Evolutionary conservation across 2,113 vertebrate species (phyloP).

Genomic region (Gambusia affinis): DNA sequence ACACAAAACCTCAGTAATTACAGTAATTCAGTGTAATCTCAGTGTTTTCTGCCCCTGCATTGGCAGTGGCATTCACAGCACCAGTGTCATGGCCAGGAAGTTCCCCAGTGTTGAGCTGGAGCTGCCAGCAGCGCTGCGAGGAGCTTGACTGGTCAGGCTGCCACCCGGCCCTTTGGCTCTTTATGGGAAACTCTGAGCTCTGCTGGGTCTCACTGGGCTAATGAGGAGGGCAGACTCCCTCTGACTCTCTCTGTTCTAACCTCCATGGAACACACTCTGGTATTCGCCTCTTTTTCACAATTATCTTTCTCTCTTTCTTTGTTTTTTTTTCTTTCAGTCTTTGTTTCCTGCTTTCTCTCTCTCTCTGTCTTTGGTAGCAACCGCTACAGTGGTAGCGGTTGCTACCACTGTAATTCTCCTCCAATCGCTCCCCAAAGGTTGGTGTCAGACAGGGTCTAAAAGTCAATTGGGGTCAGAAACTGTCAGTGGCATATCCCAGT

Average conservation of each 20-base stretch:
- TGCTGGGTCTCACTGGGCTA: slow-evolving; percentile 63
- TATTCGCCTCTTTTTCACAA: slow-evolving; percentile 32
- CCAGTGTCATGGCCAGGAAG: slow-evolving; percentile 53
- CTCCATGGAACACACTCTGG: slow-evolving; percentile 21
- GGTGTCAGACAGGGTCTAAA: slow-evolving; percentile 61
- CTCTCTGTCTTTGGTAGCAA: slow-evolving; percentile 30
- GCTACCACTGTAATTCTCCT: slow-evolving; percentile 57
- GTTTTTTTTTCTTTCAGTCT: slow-evolving; percentile 8
- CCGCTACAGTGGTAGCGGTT: no score
- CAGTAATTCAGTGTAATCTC: slow-evolving; percentile 42
- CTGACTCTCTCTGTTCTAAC: slow-evolving; percentile 17
- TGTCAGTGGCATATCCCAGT: slow-evolving; percentile 38
- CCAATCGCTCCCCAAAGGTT: slow-evolving; percentile 52
- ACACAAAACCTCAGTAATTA: slow-evolving; percentile 17
- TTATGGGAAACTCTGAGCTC: slow-evolving; percentile 63
- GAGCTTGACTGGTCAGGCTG: slow-evolving; percentile 52
- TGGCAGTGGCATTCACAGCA: slow-evolving; percentile 22
- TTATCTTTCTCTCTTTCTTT: slow-evolving; percentile 30
- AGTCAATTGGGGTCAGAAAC: slow-evolving; percentile 70
- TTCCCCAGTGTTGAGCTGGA: slow-evolving; percentile 55
- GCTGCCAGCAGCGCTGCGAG: slow-evolving; percentile 54
- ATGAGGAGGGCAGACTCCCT: slow-evolving; percentile 66
- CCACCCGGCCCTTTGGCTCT: slow-evolving; percentile 62
- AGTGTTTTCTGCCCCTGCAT: slow-evolving; percentile 8
- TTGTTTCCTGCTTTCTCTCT: slow-evolving; percentile 15